Conservation (phyloP, 1,140 invertebrate genomes). For the Drosophila quadrilineata region DNA sequence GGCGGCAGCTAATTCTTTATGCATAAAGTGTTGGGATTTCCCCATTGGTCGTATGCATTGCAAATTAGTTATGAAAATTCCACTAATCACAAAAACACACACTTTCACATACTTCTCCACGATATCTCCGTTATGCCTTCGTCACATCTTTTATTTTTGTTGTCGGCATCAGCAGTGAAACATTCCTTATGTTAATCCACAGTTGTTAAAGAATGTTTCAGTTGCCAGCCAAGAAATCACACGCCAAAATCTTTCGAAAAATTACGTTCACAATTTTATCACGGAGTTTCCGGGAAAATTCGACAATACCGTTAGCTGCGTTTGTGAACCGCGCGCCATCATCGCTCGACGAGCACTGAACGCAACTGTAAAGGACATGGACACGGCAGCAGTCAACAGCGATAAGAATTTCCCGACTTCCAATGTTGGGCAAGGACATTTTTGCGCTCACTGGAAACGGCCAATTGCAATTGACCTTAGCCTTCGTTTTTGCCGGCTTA, state of each 20-base stretch:
- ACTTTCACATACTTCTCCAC: constrained; percentile 15
- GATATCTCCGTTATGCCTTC: constrained; percentile 1
- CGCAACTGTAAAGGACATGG: too few relatives aligned
- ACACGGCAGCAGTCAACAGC: constrained; percentile 41
- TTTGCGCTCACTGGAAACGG: constrained; percentile 55
- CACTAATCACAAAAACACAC: too few relatives aligned
- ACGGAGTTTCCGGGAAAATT: not conserved
- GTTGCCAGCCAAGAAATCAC: constrained; percentile 19
- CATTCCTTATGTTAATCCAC: constrained; percentile 69
- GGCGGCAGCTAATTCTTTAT: constrained; percentile 53
- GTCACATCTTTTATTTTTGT: constrained; percentile 7
- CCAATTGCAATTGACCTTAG: constrained; percentile 72
- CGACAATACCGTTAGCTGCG: not conserved
- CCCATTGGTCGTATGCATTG: constrained; percentile 48
- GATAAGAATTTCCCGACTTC: constrained; percentile 49
- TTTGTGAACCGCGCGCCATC: constrained; percentile 53
- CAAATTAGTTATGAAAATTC: constrained; percentile 40
- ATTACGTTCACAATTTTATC: constrained; percentile 27
- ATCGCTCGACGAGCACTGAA: constrained; percentile 62
- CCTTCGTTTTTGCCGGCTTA: constrained; percentile 64
- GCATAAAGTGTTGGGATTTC: constrained; percentile 49
- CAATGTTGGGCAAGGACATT: constrained; percentile 42
- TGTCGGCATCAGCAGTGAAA: not conserved
- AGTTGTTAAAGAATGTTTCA: constrained; percentile 62
- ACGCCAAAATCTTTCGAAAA: constrained; percentile 30